Evolutionary conservation across 1,140 invertebrate species (phyloP).

Genomic region (Solenopsis fugax): DNA sequence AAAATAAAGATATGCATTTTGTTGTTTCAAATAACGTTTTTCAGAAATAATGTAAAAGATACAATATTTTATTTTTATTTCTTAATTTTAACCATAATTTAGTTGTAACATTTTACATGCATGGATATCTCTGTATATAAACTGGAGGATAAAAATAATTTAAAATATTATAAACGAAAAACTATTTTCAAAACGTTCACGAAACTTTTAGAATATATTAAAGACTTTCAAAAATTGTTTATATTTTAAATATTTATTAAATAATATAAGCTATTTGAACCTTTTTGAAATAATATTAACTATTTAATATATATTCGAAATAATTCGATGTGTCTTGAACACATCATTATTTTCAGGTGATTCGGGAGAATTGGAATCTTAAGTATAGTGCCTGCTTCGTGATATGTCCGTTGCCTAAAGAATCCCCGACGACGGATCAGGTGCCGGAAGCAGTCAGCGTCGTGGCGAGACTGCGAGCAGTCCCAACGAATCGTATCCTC

Average conservation of each 20-base stretch:
- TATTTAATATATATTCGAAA: neutral
- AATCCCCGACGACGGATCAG: constrained; percentile 80
- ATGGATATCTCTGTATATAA: neutral
- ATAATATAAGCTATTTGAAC: neutral
- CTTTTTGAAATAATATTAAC: neutral
- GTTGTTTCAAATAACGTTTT: neutral
- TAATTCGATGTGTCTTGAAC: neutral
- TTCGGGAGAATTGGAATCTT: constrained; percentile 97
- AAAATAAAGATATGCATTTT: neutral
- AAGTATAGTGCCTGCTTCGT: constrained; percentile 97
- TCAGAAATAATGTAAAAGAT: neutral
- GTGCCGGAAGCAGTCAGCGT: constrained; percentile 89
- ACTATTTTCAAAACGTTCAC: neutral
- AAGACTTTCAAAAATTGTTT: neutral
- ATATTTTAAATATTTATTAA: neutral
- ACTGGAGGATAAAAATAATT: neutral
- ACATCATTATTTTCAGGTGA: constrained; percentile 87
- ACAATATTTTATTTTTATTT: neutral
- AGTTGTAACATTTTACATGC: neutral
- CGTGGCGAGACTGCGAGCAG: constrained; percentile 87
- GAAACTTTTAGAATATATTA: neutral
- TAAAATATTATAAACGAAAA: neutral
- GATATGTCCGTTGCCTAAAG: constrained; percentile 90
- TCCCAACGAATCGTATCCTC: constrained; percentile 89
- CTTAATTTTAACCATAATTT: neutral